A percentile compares a stretch with the other conserved stretches of the same genome.
These are phyloP conservation scores for Aspiorhynchus laticeps DNA, from an alignment of 2,113 vertebrate genomes.

Conservation along the genomic window DNA sequence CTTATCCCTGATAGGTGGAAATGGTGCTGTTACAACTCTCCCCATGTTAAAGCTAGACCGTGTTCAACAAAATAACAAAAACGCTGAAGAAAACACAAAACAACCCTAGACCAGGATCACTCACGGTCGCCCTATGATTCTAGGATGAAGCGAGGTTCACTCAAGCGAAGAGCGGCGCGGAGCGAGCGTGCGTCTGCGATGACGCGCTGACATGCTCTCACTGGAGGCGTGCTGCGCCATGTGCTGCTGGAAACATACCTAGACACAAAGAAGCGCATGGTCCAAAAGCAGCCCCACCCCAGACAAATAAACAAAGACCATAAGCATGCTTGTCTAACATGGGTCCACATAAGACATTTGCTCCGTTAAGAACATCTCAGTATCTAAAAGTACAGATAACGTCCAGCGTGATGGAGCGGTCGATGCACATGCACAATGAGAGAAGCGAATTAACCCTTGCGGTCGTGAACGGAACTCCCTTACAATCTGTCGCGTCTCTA, in stretches of 20 bases:
- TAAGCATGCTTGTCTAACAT: background rate
- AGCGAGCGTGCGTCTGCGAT: slow-evolving; percentile 13
- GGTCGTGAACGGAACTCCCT: slow-evolving; percentile 23
- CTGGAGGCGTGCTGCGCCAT: slow-evolving; percentile 41
- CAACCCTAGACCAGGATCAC: background rate
- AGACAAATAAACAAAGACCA: slow-evolving; percentile 63
- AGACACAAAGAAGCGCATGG: slow-evolving; percentile 55
- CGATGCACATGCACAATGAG: slow-evolving; percentile 23
- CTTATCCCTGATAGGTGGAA: too few species aligned
- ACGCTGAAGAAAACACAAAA: background rate
- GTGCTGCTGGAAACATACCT: slow-evolving; percentile 57
- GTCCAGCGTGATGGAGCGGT: background rate
- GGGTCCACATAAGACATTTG: background rate
- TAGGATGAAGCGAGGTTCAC: background rate
- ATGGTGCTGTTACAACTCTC: too few species aligned
- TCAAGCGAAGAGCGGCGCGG: background rate
- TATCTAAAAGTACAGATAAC: background rate
- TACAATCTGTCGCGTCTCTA: slow-evolving; percentile 8
- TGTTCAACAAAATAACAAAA: background rate
- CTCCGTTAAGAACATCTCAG: background rate
- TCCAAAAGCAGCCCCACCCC: slow-evolving; percentile 68
- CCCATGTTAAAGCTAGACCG: too few species aligned
- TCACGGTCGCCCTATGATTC: background rate
- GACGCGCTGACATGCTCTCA: slow-evolving; percentile 36
- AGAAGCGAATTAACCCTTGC: slow-evolving; percentile 20